Percentiles rank a stretch among this genome's conserved stretches.
phyloP scores from a whole-genome alignment of 2,888 invertebrate species.

The Drosophila stalkeri region DNA sequence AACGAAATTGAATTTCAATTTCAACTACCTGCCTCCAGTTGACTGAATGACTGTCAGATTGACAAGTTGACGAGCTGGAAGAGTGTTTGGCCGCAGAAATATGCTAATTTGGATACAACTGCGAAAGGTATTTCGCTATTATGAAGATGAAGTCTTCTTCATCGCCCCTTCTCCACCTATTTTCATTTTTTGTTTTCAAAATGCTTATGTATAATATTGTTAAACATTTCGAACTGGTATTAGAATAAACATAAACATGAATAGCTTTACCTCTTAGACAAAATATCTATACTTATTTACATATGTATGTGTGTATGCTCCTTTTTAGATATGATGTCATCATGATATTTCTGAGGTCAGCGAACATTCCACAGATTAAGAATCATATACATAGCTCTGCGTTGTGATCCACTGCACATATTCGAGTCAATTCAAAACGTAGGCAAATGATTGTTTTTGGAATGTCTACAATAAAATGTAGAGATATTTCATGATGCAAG shows the following conservation, averaged over 20 bases:
- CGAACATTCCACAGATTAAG: constrained; percentile 37
- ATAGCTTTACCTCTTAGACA: constrained; percentile 62
- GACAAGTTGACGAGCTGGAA: constrained; percentile 26
- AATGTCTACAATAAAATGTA: constrained; percentile 21
- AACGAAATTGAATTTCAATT: constrained; percentile 80
- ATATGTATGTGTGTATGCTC: background rate
- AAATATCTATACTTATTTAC: constrained; percentile 15
- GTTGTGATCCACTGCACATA: constrained; percentile 24
- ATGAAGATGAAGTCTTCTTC: constrained; percentile 36
- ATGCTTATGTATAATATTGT: constrained; percentile 59
- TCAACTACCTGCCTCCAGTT: constrained; percentile 64
- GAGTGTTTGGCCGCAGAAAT: constrained; percentile 17
- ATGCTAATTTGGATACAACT: constrained; percentile 49
- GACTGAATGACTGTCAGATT: constrained; percentile 32
- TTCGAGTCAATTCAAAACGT: constrained; percentile 2
- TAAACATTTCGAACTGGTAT: constrained; percentile 54
- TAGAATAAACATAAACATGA: constrained; percentile 40
- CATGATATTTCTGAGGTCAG: constrained; percentile 21
- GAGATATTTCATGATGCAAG: constrained; percentile 19
- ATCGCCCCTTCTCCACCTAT: constrained; percentile 15
- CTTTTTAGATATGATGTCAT: constrained; percentile 49
- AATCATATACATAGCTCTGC: constrained; percentile 7
- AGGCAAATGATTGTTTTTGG: constrained; percentile 5
- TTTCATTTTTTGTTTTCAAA: constrained; percentile 35
- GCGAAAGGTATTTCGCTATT: constrained; percentile 45